A percentile compares a stretch with the other conserved stretches of the same genome.
Evolutionary conservation across 1,140 invertebrate genomes (phyloP).

Genomic region (Apis dorsata): DNA sequence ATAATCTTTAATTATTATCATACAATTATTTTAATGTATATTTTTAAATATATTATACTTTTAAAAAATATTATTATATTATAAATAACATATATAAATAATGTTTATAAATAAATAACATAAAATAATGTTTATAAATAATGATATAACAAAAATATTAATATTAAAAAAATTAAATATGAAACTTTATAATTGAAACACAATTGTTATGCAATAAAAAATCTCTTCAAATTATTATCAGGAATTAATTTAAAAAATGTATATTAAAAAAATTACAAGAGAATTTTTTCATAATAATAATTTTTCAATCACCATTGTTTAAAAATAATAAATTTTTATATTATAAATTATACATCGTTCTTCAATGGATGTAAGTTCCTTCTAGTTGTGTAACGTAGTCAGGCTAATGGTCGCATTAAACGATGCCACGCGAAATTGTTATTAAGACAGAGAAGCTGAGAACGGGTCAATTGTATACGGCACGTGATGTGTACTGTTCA

Average conservation of each 20-base stretch:
- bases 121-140: not conserved
- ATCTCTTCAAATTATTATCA: not conserved
- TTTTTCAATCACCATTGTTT: not conserved
- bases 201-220: slow-evolving; percentile 25
- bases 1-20: not conserved
- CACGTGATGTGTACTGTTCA: slow-evolving; percentile 24
- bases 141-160: not conserved
- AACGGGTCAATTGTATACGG: slow-evolving; percentile 34
- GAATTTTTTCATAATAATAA: not conserved
- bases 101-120: not conserved
- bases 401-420: slow-evolving; percentile 13
- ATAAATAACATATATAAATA: not conserved
- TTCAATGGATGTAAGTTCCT: not conserved
- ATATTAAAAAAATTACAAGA: not conserved
- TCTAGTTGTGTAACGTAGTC: slow-evolving; percentile 9
- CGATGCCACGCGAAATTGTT: slow-evolving; percentile 29
- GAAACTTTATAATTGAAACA: slow-evolving; percentile 10
- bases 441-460: slow-evolving; percentile 17
- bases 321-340: slow-evolving; percentile 6
- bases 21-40: not conserved
- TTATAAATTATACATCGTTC: not conserved
- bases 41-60: not conserved
- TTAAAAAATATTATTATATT: not conserved
- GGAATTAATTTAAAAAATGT: not conserved
- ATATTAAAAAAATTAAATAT: not conserved